A percentile compares a stretch with the other conserved stretches of the same genome.
Conservation (phyloP, 2,113 vertebrate genomes). For the Lethenteron camtschaticum region DNA sequence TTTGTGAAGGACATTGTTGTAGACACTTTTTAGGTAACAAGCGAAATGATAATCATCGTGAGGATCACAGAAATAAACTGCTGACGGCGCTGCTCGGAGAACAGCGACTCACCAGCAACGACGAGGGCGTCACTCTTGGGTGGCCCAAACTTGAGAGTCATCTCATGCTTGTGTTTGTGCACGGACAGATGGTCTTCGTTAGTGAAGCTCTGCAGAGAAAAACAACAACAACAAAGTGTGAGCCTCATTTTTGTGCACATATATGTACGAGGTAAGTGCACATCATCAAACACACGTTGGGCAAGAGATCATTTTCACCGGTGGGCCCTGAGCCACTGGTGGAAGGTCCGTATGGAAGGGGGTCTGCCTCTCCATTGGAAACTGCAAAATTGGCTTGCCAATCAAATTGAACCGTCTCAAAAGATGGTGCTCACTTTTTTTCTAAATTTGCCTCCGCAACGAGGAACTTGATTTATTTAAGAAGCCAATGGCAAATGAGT, state of each 20-base stretch:
- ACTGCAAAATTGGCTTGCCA: too few relatives aligned
- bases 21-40: too few relatives aligned
- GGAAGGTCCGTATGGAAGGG: conserved; percentile 13
- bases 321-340: too few relatives aligned
- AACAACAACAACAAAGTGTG: neutral
- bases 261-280: neutral
- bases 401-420: too few relatives aligned
- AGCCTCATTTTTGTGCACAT: neutral
- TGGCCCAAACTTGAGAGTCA: conserved; percentile 91
- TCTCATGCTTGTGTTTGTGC: conserved; percentile 96
- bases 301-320: too few relatives aligned
- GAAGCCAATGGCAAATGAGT: too few relatives aligned
- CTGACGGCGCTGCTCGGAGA: too few relatives aligned
- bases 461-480: conserved; percentile 16
- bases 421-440: conserved; percentile 14
- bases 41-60: too few relatives aligned
- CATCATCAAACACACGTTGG: too few relatives aligned
- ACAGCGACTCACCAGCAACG: conserved; percentile 52
- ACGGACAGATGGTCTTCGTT: conserved; percentile 97
- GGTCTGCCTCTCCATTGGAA: conserved; percentile 17
- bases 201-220: conserved; percentile 64
- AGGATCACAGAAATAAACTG: too few relatives aligned
- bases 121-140: conserved; percentile 84
- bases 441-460: conserved; percentile 23
- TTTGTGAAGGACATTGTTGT: too few relatives aligned